Percentiles rank a stretch among this genome's conserved stretches.
phyloP scores from a whole-genome alignment of 2,113 vertebrate species.

The Labeo rohita region DNA sequence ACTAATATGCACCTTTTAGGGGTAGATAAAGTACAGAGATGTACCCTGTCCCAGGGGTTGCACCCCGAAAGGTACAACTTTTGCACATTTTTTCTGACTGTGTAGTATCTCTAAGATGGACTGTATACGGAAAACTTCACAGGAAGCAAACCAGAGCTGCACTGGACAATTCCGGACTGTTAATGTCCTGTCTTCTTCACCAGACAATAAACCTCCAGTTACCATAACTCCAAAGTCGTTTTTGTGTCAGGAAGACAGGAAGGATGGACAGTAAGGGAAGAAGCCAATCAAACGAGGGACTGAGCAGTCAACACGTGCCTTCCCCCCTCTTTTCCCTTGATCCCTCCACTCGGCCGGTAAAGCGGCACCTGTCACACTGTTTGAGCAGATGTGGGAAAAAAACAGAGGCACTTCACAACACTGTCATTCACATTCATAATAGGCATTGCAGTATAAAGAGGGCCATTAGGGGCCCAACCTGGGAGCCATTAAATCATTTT shows the following conservation, averaged over 20 bases:
- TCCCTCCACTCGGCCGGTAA: slow-evolving; percentile 22
- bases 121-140: background rate
- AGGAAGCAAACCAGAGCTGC: background rate
- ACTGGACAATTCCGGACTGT: background rate
- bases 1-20: background rate
- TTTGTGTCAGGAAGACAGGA: background rate
- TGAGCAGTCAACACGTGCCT: slow-evolving; percentile 54
- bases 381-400: slow-evolving; percentile 70
- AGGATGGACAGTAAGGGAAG: slow-evolving; percentile 43
- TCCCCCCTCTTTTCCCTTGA: slow-evolving; percentile 42
- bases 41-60: background rate
- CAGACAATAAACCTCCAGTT: background rate
- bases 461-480: slow-evolving; percentile 98
- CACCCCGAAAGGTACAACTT: background rate
- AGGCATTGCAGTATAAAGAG: slow-evolving; percentile 99
- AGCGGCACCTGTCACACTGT: slow-evolving; percentile 75
- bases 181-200: background rate
- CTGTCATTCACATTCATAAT: slow-evolving; percentile 98
- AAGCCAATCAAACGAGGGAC: background rate
- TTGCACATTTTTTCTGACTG: background rate
- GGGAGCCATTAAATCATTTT: slow-evolving; percentile 99
- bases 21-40: background rate
- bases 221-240: slow-evolving; percentile 6
- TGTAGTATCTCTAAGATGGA: background rate
- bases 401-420: slow-evolving; percentile 97